These are phyloP conservation scores for Melitaea cinxia DNA, from an alignment of 1,140 invertebrate species.

Conservation along the genomic window DNA sequence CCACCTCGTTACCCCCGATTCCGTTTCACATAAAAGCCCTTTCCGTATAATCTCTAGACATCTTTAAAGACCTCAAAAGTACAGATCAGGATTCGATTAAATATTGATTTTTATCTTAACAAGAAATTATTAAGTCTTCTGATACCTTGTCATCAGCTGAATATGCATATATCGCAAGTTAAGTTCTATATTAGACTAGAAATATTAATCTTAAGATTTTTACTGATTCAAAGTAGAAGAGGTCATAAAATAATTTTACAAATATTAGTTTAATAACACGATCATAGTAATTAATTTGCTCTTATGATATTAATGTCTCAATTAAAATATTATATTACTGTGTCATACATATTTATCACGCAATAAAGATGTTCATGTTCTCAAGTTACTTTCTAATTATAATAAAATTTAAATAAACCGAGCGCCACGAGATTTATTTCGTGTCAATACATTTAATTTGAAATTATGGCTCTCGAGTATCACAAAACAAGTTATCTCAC, in stretches of 20 bases:
- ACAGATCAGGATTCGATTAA: constrained; percentile 1
- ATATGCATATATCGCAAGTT: no score
- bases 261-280: no score
- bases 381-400: constrained; percentile 17
- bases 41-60: constrained; percentile 14
- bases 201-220: no score
- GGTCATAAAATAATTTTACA: no score
- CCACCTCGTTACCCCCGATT: constrained; percentile 5
- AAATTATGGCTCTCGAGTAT: neutral
- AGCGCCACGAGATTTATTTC: constrained; percentile 15
- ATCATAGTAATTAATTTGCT: constrained; percentile 5
- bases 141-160: neutral
- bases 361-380: constrained; percentile 11
- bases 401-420: constrained; percentile 9
- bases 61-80: constrained; percentile 14
- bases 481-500: constrained; percentile 10
- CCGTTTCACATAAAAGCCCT: constrained; percentile 14
- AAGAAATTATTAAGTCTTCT: neutral
- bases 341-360: constrained; percentile 3
- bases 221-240: no score
- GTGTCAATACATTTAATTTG: constrained; percentile 8
- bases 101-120: neutral
- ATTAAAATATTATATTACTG: constrained; percentile 1
- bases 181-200: no score
- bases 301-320: constrained; percentile 2